These are phyloP conservation scores for Epirrhoe alternata DNA, from an alignment of 2,888 invertebrate genomes.

Conservation along the genomic window DNA sequence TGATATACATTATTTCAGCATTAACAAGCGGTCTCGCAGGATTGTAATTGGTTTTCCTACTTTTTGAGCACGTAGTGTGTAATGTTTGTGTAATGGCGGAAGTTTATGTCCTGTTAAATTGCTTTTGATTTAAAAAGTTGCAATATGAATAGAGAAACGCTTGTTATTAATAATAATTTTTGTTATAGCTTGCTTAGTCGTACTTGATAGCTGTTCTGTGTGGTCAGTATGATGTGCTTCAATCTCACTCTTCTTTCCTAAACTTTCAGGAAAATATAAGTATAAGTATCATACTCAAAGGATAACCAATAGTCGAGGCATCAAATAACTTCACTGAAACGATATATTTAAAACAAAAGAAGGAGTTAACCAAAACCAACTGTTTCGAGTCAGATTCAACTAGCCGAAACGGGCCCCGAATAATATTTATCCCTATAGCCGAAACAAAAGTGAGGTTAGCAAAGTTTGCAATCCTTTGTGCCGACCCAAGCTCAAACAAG, in stretches of 20 bases:
- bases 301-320: not conserved
- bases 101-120: not conserved
- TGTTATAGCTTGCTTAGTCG: no score
- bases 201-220: no score
- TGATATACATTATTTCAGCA: conserved; percentile 24
- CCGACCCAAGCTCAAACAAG: conserved; percentile 40
- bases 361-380: conserved; percentile 65
- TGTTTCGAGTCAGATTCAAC: conserved; percentile 64
- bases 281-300: no score
- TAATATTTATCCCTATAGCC: conserved; percentile 72
- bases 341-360: conserved; percentile 30
- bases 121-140: not conserved
- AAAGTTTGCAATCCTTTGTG: conserved; percentile 57
- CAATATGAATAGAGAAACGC: not conserved
- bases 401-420: conserved; percentile 64
- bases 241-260: no score
- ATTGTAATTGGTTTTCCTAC: conserved; percentile 11
- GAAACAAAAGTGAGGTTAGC: conserved; percentile 67
- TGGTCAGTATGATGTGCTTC: no score
- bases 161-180: no score
- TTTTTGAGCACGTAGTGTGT: conserved; percentile 16
- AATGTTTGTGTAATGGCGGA: conserved; percentile 10
- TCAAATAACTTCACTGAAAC: not conserved
- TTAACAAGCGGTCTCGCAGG: conserved; percentile 9
- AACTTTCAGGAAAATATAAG: no score